Conservation (phyloP, 2,113 vertebrate genomes). For the Nansenia antarctica region DNA sequence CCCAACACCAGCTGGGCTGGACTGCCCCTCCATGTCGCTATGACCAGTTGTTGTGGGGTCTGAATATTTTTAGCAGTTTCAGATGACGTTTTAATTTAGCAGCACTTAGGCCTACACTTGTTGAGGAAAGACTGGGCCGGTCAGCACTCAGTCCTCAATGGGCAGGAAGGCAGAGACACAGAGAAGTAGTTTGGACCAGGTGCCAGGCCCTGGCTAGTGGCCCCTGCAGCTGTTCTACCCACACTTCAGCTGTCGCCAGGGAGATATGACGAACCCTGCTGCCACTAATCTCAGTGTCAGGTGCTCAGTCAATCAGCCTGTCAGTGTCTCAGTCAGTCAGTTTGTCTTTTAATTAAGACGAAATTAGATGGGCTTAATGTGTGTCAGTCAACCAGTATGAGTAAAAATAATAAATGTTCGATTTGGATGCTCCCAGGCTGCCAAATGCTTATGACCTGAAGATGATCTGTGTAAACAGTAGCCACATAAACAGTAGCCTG, state of each 20-base stretch:
- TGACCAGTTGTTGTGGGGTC: constrained; percentile 58
- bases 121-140: constrained; percentile 40
- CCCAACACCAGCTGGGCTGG: constrained; percentile 53
- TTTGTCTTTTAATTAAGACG: background rate
- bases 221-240: constrained; percentile 62
- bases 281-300: constrained; percentile 39
- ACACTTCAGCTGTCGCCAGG: constrained; percentile 57
- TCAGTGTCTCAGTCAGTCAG: background rate
- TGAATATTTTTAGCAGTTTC: constrained; percentile 71
- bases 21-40: constrained; percentile 35
- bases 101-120: constrained; percentile 41
- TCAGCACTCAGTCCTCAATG: constrained; percentile 39
- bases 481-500: background rate
- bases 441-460: background rate
- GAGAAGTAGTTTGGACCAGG: constrained; percentile 32
- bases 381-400: background rate
- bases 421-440: background rate
- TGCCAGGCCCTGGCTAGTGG: constrained; percentile 42
- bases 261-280: constrained; percentile 19
- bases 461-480: background rate
- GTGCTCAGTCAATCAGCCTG: constrained; percentile 23
- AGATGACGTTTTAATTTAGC: constrained; percentile 68
- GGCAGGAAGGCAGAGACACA: constrained; percentile 32
- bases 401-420: background rate
- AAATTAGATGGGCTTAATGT: too few relatives aligned